phyloP scores from a whole-genome alignment of 2,888 invertebrate genomes.

The Campoletis raptor region DNA sequence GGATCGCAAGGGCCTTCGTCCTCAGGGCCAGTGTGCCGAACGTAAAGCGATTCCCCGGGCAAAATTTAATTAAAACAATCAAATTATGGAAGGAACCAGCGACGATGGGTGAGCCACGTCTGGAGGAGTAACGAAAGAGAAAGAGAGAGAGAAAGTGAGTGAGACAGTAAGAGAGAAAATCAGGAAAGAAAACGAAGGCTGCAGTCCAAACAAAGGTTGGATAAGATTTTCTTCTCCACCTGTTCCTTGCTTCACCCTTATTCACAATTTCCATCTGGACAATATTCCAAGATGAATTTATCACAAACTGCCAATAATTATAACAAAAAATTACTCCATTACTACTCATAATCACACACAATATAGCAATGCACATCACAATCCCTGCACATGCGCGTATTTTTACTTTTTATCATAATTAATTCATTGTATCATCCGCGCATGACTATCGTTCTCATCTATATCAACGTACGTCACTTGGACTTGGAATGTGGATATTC shows the following conservation, averaged over 20 bases:
- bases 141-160: constrained; percentile 59
- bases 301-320: too few relatives aligned
- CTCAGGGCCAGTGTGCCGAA: constrained; percentile 74
- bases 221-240: constrained; percentile 81
- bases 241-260: not conserved
- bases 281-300: too few relatives aligned
- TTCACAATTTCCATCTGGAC: not conserved
- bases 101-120: constrained; percentile 79
- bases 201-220: constrained; percentile 71
- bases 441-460: too few relatives aligned
- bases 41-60: constrained; percentile 83
- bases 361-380: too few relatives aligned
- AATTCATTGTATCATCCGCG: too few relatives aligned
- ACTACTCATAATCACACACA: too few relatives aligned
- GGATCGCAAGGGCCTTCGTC: constrained; percentile 59
- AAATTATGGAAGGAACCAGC: constrained; percentile 83
- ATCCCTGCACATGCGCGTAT: too few relatives aligned
- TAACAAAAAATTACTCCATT: too few relatives aligned
- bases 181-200: constrained; percentile 28
- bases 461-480: too few relatives aligned
- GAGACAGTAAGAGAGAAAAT: constrained; percentile 49
- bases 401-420: too few relatives aligned
- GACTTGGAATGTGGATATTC: too few relatives aligned
- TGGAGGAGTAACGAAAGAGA: constrained; percentile 57
- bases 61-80: constrained; percentile 85